Evolutionary conservation across 2,797 vertebrate genomes (phyloP).

Genomic region (Phaenicophaeus curvirostris): DNA sequence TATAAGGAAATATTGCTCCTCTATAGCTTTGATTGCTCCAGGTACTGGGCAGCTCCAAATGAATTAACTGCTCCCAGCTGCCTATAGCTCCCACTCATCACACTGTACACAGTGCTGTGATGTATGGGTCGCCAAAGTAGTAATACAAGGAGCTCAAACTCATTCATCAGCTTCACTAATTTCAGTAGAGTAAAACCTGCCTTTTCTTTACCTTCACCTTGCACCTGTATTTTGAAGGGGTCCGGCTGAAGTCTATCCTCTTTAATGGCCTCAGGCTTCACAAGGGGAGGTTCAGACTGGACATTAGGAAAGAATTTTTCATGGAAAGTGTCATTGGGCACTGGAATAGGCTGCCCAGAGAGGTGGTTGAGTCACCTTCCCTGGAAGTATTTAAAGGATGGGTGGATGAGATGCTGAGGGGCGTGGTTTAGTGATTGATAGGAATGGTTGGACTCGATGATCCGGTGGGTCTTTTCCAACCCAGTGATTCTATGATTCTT

Average conservation of each 20-base stretch:
- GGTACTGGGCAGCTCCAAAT: not conserved
- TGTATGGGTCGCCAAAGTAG: not conserved
- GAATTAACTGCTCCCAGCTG: not conserved
- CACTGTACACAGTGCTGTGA: not conserved
- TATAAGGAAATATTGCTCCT: not conserved
- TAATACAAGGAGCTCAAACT: not conserved
- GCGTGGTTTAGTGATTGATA: too few species aligned
- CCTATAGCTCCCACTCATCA: not conserved
- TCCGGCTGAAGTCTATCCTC: not conserved
- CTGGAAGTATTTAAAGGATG: too few species aligned
- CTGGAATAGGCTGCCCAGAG: too few species aligned
- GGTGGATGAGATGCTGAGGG: too few species aligned
- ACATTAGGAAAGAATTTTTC: too few species aligned
- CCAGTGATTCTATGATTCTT: too few species aligned
- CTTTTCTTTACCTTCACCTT: not conserved
- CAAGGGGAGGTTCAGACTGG: too few species aligned
- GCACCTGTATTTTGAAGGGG: not conserved
- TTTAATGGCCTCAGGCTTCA: too few species aligned
- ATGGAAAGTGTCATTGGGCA: too few species aligned
- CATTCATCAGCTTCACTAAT: not conserved
- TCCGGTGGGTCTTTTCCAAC: too few species aligned
- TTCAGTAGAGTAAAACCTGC: not conserved
- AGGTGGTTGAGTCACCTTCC: too few species aligned
- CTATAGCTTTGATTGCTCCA: not conserved
- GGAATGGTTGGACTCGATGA: too few species aligned